Percentiles rank a stretch among this genome's conserved stretches.
phyloP scores from a whole-genome alignment of 2,888 invertebrate species.

The Erebia aethiops region DNA sequence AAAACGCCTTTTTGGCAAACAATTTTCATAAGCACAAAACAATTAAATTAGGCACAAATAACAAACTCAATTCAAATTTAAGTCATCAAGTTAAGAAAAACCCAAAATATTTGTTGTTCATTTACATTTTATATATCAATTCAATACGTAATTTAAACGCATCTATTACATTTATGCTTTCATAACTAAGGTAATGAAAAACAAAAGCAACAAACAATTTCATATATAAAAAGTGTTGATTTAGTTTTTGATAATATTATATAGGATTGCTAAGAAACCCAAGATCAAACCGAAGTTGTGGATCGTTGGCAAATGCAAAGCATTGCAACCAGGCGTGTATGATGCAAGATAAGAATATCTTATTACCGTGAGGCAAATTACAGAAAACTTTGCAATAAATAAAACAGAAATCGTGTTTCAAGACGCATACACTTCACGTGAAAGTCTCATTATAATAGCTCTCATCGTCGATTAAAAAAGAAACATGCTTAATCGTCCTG shows the following conservation, averaged over 20 bases:
- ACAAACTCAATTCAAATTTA: conserved; percentile 22
- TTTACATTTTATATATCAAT: background rate
- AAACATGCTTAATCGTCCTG: conserved; percentile 41
- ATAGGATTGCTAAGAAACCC: conserved; percentile 43
- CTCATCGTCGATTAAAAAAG: conserved; percentile 50
- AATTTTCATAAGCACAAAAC: conserved; percentile 30
- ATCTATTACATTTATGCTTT: conserved; percentile 1
- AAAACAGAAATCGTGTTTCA: conserved; percentile 47
- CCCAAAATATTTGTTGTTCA: conserved; percentile 25
- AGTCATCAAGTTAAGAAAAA: conserved; percentile 24
- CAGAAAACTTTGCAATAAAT: conserved; percentile 57
- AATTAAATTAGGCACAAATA: conserved; percentile 35
- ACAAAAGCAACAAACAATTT: conserved; percentile 23
- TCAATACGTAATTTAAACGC: background rate
- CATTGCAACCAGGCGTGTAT: conserved; percentile 80
- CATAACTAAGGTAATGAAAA: conserved; percentile 17
- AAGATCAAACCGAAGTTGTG: conserved; percentile 53
- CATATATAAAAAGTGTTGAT: conserved; percentile 24
- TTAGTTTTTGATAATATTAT: conserved; percentile 22
- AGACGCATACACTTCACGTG: conserved; percentile 66
- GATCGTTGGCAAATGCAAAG: conserved; percentile 77
- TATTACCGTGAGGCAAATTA: conserved; percentile 45
- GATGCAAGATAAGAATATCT: conserved; percentile 55
- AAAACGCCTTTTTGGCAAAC: conserved; percentile 14
- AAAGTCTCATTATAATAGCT: conserved; percentile 54